Evolutionary conservation across 2,797 vertebrate species (phyloP), one percentile per base, ranked within the genome.

Genomic region (Petrocephalus schoutedeni): DNA sequence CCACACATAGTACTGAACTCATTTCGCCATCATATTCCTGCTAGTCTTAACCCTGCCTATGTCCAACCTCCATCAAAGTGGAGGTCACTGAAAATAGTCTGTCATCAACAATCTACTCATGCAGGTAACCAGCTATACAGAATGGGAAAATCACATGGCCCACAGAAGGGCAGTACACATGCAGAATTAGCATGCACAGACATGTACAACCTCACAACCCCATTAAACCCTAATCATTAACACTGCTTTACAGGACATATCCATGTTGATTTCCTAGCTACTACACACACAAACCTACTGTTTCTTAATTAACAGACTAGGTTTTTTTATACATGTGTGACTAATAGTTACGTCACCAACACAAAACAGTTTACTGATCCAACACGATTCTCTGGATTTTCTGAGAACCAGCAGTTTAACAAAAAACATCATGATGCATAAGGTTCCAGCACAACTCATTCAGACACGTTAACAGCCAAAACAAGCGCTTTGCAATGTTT

Each of bases 291-390:
- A 45, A 3, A 45, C 51, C 5, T 28, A 53, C 49, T 56, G 51
- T 21, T 84, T 8, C 45, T 54, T 54, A 84, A 84, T 51, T 53
- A 84, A 14, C 45, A 45, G 51, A 49, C 51, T 54, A 49, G 45
- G 36, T 84, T 54, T 54, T 74, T 28, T 21, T 28, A 84, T 49
- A 84, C 51, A 23, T 12, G 10, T 1, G 10, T 84, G 82, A 84
- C 82, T 84, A 84, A 84, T 49, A 49, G 51, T 84, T 56, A 53
- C 7, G 4, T 84, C 82, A 84, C 82, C n/a, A 56, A 56, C n/a
- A 84, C 53, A 51, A 51, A 51, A 83, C n/a, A 83, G 49, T 53
- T 53, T 28, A 5, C 80, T 7, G 45, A 21, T 83, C 9, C 21
- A 51, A 83, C 16, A 82, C 19, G 21, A 51, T 12, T 84, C 49